Conservation (phyloP, 2,797 vertebrate genomes). For the Coregonus sp. region DNA sequence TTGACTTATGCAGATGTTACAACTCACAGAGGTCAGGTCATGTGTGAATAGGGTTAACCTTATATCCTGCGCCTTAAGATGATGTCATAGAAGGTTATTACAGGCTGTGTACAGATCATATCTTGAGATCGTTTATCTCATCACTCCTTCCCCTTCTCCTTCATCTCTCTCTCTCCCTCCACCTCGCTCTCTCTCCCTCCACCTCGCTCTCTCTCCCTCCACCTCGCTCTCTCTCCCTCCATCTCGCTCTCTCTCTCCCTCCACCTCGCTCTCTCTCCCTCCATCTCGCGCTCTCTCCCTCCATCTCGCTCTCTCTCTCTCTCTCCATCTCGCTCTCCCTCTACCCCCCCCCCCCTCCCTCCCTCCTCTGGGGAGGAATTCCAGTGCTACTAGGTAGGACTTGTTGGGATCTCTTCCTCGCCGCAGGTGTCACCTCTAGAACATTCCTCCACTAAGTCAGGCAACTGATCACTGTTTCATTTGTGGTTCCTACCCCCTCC, state of each 20-base stretch:
- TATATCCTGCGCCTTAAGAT: not conserved
- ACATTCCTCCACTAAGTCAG: slow-evolving; percentile 26
- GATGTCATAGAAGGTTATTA: not conserved
- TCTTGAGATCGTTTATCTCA: slow-evolving; percentile 24
- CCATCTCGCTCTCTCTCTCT: too few relatives aligned
- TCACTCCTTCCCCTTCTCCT: not conserved
- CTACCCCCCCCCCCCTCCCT: not conserved
- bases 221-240: too few relatives aligned
- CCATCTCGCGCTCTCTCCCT: too few relatives aligned
- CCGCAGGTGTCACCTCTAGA: slow-evolving; percentile 31
- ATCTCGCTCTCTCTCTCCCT: too few relatives aligned
- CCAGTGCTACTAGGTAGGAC: not conserved
- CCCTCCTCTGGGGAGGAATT: not conserved
- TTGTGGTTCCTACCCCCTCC: slow-evolving; percentile 21
- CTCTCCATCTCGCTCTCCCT: too few relatives aligned
- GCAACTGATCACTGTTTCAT: slow-evolving; percentile 27
- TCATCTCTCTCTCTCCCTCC: too few relatives aligned
- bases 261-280: too few relatives aligned
- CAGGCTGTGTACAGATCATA: not conserved
- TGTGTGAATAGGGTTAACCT: not conserved
- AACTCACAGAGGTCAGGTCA: not conserved
- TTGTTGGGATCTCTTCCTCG: slow-evolving; percentile 7
- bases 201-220: too few relatives aligned
- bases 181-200: too few relatives aligned
- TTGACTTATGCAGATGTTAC: not conserved